Evolutionary conservation across 2,888 invertebrate species (phyloP).

Genomic region (Yponomeuta plumbellus): DNA sequence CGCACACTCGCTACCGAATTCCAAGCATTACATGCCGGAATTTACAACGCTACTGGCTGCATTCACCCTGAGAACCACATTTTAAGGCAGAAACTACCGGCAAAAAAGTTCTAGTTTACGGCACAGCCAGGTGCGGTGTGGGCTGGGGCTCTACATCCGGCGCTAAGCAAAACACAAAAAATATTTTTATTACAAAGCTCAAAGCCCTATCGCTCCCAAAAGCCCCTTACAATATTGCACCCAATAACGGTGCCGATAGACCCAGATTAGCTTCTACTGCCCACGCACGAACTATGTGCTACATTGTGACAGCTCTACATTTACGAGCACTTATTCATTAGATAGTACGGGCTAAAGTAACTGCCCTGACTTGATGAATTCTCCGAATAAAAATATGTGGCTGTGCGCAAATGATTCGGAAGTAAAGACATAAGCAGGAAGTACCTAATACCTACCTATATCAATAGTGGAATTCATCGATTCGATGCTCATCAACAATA

Average conservation of each 20-base stretch:
- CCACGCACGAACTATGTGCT: constrained; percentile 11
- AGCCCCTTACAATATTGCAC: constrained; percentile 37
- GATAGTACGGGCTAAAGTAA: background rate
- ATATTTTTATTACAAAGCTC: constrained; percentile 16
- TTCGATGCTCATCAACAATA: background rate
- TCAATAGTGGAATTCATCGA: background rate
- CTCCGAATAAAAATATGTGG: background rate
- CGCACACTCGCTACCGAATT: constrained; percentile 31
- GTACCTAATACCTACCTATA: background rate
- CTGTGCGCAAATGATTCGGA: background rate
- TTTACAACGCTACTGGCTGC: constrained; percentile 29
- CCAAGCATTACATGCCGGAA: constrained; percentile 14
- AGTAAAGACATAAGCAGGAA: background rate
- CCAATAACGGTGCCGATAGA: constrained; percentile 21
- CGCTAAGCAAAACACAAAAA: constrained; percentile 44
- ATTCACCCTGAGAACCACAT: background rate
- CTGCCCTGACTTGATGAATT: background rate
- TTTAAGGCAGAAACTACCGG: background rate
- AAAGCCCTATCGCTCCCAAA: constrained; percentile 10
- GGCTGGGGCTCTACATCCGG: constrained; percentile 50
- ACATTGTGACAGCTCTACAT: constrained; percentile 9
- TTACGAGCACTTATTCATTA: background rate
- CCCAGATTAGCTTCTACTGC: constrained; percentile 12
- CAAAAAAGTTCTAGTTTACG: constrained; percentile 24
- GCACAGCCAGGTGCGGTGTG: constrained; percentile 67